These are phyloP conservation scores for Protosalanx chinensis DNA, from an alignment of 2,797 vertebrate genomes.

Conservation along the genomic window DNA sequence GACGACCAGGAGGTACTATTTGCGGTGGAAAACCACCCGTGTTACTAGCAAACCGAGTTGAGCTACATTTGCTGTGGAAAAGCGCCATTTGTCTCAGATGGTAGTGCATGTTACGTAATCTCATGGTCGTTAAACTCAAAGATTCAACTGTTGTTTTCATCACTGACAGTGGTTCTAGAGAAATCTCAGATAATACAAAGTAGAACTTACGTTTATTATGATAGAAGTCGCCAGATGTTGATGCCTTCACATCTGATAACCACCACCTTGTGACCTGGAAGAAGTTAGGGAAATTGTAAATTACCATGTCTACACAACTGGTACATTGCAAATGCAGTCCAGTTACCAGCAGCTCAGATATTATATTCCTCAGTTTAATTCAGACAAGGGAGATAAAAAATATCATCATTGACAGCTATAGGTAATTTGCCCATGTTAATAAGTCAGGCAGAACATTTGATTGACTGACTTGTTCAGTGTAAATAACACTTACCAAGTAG, in stretches of 20 bases:
- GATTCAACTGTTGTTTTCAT: conserved; percentile 51
- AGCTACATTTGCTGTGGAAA: too few relatives aligned
- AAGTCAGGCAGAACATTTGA: too few relatives aligned
- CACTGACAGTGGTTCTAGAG: conserved; percentile 57
- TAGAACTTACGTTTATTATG: conserved; percentile 88
- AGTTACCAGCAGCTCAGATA: too few relatives aligned
- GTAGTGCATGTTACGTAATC: conserved; percentile 80
- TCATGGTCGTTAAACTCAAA: conserved; percentile 80
- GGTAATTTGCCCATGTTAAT: not conserved
- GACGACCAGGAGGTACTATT: too few relatives aligned
- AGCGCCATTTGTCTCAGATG: conserved; percentile 75
- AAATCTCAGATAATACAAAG: not conserved
- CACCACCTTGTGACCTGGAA: conserved; percentile 88
- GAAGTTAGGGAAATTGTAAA: not conserved
- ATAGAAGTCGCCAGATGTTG: conserved; percentile 97
- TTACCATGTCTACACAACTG: not conserved
- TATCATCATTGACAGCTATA: conserved; percentile 69
- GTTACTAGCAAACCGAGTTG: too few relatives aligned
- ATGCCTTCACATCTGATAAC: conserved; percentile 94
- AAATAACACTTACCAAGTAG: conserved; percentile 77
- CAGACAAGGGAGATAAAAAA: conserved; percentile 61
- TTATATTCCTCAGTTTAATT: conserved; percentile 59
- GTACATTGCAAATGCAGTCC: too few relatives aligned
- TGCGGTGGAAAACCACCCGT: too few relatives aligned
- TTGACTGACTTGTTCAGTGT: not conserved